A percentile compares a stretch with the other conserved stretches of the same genome.
Conservation (phyloP, 2,888 invertebrate genomes). For the Agrypnus murinus region DNA sequence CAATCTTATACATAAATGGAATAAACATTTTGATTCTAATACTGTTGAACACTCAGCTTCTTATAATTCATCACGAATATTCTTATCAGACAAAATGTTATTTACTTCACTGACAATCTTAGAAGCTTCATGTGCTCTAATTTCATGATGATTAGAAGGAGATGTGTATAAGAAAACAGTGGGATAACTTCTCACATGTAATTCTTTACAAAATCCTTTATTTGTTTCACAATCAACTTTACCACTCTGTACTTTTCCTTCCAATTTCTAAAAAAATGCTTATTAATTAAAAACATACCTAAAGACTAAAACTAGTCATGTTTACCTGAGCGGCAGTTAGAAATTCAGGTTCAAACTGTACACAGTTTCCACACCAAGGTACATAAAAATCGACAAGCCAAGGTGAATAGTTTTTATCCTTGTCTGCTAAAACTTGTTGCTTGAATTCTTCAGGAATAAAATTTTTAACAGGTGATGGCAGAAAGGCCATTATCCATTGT, state of each 20-base stretch:
- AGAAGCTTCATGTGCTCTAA: conserved; percentile 57
- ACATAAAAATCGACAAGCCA: conserved; percentile 82
- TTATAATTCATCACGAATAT: conserved; percentile 59
- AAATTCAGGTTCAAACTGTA: conserved; percentile 80
- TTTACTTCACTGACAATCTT: conserved; percentile 57
- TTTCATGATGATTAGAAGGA: conserved; percentile 61
- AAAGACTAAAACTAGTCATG: background rate
- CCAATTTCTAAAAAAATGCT: conserved; percentile 67
- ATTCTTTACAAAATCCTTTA: conserved; percentile 72
- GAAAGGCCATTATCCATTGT: conserved; percentile 77
- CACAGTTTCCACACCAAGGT: conserved; percentile 80
- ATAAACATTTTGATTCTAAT: background rate
- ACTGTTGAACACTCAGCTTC: background rate
- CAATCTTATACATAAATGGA: background rate
- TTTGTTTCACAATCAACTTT: conserved; percentile 80
- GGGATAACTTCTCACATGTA: conserved; percentile 76
- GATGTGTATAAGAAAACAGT: conserved; percentile 73
- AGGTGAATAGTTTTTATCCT: conserved; percentile 64
- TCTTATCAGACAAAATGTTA: conserved; percentile 41
- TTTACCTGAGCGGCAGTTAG: conserved; percentile 77
- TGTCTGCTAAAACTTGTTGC: conserved; percentile 71
- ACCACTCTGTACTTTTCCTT: conserved; percentile 75
- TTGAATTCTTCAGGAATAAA: conserved; percentile 70
- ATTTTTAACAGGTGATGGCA: conserved; percentile 75
- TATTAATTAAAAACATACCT: no score